Percentiles rank a stretch among this genome's conserved stretches.
phyloP scores from a whole-genome alignment of 2,888 invertebrate species.

The Meta bourneti region DNA sequence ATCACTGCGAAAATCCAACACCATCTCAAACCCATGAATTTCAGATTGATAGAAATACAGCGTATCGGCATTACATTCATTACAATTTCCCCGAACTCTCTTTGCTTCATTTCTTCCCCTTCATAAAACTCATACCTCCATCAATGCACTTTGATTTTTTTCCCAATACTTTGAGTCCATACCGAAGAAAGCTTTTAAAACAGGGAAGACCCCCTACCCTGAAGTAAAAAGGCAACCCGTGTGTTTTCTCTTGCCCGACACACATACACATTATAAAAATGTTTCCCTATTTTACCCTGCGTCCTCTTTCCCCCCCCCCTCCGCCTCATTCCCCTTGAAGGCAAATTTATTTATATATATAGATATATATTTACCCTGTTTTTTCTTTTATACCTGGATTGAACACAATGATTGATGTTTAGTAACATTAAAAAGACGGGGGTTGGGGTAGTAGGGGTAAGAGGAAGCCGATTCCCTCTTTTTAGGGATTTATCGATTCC shows the following conservation, averaged over 20 bases:
- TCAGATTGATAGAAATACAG: neutral
- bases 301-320: slow-evolving; percentile 9
- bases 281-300: slow-evolving; percentile 47
- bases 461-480: slow-evolving; percentile 60
- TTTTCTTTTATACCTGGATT: slow-evolving; percentile 72
- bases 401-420: slow-evolving; percentile 76
- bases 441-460: slow-evolving; percentile 14
- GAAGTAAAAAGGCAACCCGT: slow-evolving; percentile 20
- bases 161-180: slow-evolving; percentile 11
- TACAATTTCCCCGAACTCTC: neutral
- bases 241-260: slow-evolving; percentile 32
- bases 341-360: slow-evolving; percentile 73
- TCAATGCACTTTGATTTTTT: slow-evolving; percentile 30
- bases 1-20: neutral
- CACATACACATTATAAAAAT: slow-evolving; percentile 70
- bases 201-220: neutral
- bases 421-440: slow-evolving; percentile 75
- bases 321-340: slow-evolving; percentile 44
- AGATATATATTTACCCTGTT: slow-evolving; percentile 22
- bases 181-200: slow-evolving; percentile 73
- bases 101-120: neutral
- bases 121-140: slow-evolving; percentile 17
- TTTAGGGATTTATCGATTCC: slow-evolving; percentile 69
- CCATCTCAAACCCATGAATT: neutral
- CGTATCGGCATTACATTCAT: slow-evolving; percentile 37